These are phyloP conservation scores for Apotomis betuletana DNA, from an alignment of 2,888 invertebrate genomes.

Conservation along the genomic window DNA sequence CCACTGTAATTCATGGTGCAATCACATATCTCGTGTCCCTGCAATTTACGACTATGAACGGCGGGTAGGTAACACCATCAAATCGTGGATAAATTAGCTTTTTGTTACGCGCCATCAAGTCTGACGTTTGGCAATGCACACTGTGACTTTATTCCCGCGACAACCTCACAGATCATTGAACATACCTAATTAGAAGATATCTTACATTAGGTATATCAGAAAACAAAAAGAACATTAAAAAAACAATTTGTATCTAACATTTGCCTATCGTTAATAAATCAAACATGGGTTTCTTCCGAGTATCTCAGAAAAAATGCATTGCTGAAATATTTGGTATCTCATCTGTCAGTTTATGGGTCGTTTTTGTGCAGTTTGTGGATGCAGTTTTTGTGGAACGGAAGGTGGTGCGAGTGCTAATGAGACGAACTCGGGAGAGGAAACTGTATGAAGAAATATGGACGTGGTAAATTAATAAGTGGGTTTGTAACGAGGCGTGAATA, in stretches of 20 bases:
- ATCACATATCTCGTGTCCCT: slow-evolving; percentile 68
- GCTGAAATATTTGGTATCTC: slow-evolving; percentile 78
- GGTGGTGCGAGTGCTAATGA: slow-evolving; percentile 72
- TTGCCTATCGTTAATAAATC: slow-evolving; percentile 72
- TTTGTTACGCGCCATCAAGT: slow-evolving; percentile 49
- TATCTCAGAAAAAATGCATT: slow-evolving; percentile 75
- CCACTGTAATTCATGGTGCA: slow-evolving; percentile 69
- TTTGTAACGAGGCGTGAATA: slow-evolving; percentile 41
- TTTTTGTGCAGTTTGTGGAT: slow-evolving; percentile 68
- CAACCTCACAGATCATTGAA: slow-evolving; percentile 52
- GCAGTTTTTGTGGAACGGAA: slow-evolving; percentile 60
- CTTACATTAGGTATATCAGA: slow-evolving; percentile 35
- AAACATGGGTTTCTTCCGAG: slow-evolving; percentile 65
- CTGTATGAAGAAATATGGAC: slow-evolving; percentile 28
- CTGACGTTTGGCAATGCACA: slow-evolving; percentile 30
- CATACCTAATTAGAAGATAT: slow-evolving; percentile 40
- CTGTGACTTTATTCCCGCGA: neutral
- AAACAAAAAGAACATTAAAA: slow-evolving; percentile 60
- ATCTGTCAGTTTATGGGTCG: slow-evolving; percentile 73
- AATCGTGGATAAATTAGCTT: slow-evolving; percentile 55
- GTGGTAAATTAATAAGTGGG: slow-evolving; percentile 31
- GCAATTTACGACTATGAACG: slow-evolving; percentile 66
- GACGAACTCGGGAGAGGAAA: slow-evolving; percentile 53
- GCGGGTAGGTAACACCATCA: slow-evolving; percentile 56
- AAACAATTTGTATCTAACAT: slow-evolving; percentile 75